phyloP scores from a whole-genome alignment of 2,888 invertebrate species.

The Trilocha varians region DNA sequence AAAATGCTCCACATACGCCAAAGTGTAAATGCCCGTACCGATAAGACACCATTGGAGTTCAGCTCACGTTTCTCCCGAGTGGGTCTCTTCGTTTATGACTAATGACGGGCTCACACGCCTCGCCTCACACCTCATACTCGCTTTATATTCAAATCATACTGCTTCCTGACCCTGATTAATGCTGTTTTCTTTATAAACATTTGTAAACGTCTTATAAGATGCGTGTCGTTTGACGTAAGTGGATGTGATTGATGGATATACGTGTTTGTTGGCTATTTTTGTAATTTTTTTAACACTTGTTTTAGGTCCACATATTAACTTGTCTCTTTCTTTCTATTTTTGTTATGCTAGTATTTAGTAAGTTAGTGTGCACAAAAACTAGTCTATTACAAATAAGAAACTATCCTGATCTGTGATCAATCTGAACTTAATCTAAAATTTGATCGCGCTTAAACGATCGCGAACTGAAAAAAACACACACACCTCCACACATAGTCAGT shows the following conservation, averaged over 20 bases:
- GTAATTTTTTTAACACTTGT: no score
- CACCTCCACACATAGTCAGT: no score
- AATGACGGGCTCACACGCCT: slow-evolving; percentile 66
- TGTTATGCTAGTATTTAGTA: no score
- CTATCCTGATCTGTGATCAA: no score
- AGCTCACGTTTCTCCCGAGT: slow-evolving; percentile 44
- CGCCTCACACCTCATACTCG: slow-evolving; percentile 42
- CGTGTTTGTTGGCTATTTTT: no score
- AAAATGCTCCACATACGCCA: slow-evolving; percentile 15
- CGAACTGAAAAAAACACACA: no score
- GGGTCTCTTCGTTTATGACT: slow-evolving; percentile 57
- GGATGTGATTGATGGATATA: slow-evolving; percentile 11
- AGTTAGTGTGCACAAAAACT: no score
- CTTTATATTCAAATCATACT: slow-evolving; percentile 71
- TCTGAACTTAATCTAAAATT: no score
- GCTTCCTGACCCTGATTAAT: slow-evolving; percentile 68
- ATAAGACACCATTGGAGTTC: slow-evolving; percentile 40
- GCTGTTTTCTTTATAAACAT: slow-evolving; percentile 59
- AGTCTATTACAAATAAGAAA: no score
- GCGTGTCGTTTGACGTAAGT: slow-evolving; percentile 20
- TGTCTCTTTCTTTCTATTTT: no score
- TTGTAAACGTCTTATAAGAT: slow-evolving; percentile 51
- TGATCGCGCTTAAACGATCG: no score
- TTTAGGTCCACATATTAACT: no score
- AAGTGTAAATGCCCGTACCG: slow-evolving; percentile 37